Evolutionary conservation across 2,113 vertebrate genomes (phyloP), one percentile per base, ranked within the genome.

Genomic region (Circaetus gallicus): DNA sequence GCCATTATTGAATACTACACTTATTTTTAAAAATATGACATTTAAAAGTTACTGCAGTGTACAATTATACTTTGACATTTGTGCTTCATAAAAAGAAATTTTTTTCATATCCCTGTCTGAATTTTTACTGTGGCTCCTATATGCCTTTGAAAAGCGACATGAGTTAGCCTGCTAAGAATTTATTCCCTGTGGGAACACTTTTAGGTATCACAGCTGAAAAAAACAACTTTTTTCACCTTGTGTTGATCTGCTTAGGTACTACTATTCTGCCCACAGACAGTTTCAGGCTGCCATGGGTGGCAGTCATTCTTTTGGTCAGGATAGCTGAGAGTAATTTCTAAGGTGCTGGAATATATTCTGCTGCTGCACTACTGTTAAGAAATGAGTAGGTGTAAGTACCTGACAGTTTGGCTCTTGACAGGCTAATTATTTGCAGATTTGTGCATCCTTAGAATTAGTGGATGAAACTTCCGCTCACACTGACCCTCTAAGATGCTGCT

Each of bases 391-490:
- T 53, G 7, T 22, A 42, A 38, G 9, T 45, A 25, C 19, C 43
- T 36, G 26, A 9, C 38, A 43, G 10, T 47, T 66, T 24, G 47
- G 7, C 61, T 82, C 24, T 19, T 55, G 28, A 61, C 36, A 29
- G 24, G 28, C 18, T 56, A 36, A 34, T 45, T 36, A 45, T 49
- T 34, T 52, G 36, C 21, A 69, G 36, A 24, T 36, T 40, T 78
- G 66, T 0, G 2, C 13, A 25, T 4, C 72, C 1, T 0, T 70
- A 63, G 73, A 58, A 24, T 63, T 32, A 42, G 24, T 2, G 9
- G 36, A 9, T 84, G 83, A 40, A 55, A 29, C 32, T 31, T 62
- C 3, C 0, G 1, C n/a, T 21, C 7, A 0, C 3, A 0, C 20
- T 24, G 24, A 16, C 20, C 19, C 50, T 8, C 7, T 59, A 19